These are phyloP conservation scores for Stenodema calcarata DNA, from an alignment of 2,888 invertebrate species.

Conservation along the genomic window DNA sequence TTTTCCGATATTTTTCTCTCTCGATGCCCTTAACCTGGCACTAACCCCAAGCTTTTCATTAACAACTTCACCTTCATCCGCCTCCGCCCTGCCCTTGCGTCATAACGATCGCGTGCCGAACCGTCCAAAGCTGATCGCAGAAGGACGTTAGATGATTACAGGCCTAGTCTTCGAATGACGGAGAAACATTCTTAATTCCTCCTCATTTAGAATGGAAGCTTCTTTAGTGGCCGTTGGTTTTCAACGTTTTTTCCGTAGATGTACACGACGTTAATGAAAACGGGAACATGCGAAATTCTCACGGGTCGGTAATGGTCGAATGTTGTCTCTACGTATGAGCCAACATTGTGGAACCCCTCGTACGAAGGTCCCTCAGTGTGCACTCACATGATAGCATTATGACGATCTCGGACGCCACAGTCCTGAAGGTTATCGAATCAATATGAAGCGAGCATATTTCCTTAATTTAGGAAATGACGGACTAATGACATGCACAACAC, in stretches of 20 bases:
- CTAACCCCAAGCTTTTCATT: not conserved
- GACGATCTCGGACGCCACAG: no score
- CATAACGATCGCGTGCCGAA: not conserved
- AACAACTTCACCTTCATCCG: not conserved
- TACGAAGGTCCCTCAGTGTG: not conserved
- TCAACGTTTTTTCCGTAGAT: not conserved
- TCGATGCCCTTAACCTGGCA: not conserved
- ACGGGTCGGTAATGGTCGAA: not conserved
- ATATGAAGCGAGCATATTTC: no score
- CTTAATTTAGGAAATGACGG: no score
- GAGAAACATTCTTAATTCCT: not conserved
- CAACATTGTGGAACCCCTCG: not conserved
- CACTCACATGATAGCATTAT: no score
- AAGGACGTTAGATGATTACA: not conserved
- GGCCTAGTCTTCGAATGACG: not conserved
- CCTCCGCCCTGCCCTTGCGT: not conserved
- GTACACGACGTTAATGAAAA: not conserved
- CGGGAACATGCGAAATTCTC: not conserved
- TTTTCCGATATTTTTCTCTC: not conserved
- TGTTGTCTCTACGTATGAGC: not conserved
- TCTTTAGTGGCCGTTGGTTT: not conserved
- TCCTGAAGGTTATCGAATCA: no score
- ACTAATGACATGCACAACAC: no score
- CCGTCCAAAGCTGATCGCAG: not conserved
- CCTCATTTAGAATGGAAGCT: not conserved